These are phyloP conservation scores for Mustelus asterias DNA, from an alignment of 2,113 vertebrate species.

Conservation along the genomic window DNA sequence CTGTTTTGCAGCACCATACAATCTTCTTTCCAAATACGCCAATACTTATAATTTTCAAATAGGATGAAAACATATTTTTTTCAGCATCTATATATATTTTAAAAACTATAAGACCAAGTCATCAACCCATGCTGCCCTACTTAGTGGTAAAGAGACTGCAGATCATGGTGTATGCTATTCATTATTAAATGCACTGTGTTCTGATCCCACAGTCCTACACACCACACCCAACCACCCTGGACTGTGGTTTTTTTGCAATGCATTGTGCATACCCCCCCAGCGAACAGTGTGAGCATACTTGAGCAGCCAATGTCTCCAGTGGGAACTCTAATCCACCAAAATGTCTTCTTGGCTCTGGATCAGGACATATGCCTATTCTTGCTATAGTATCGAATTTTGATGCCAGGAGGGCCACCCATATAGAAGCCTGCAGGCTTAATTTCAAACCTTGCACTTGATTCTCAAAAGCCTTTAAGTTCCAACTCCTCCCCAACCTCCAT, in stretches of 20 bases:
- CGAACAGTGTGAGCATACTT: not conserved
- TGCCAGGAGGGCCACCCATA: not conserved
- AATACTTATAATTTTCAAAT: not conserved
- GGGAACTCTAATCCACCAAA: conserved; percentile 12
- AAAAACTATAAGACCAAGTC: not conserved
- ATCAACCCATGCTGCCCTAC: not conserved
- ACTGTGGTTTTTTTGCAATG: conserved; percentile 14
- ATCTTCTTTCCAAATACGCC: not conserved
- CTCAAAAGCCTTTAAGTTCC: not conserved
- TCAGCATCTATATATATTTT: not conserved
- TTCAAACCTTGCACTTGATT: not conserved
- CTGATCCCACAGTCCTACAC: conserved; percentile 9
- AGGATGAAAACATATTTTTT: not conserved
- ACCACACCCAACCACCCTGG: conserved; percentile 18
- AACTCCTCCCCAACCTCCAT: not conserved
- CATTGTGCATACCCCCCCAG: not conserved
- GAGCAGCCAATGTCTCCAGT: conserved; percentile 16
- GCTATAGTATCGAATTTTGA: not conserved
- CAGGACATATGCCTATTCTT: conserved; percentile 19
- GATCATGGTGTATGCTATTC: not conserved
- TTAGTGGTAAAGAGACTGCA: not conserved
- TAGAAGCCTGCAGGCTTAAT: not conserved
- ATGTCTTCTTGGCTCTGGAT: conserved; percentile 24
- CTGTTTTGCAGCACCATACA: not conserved
- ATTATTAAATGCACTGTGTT: conserved; percentile 11